Evolutionary conservation across 2,888 invertebrate genomes (phyloP).

Genomic region (Omphaloscelis lunosa): DNA sequence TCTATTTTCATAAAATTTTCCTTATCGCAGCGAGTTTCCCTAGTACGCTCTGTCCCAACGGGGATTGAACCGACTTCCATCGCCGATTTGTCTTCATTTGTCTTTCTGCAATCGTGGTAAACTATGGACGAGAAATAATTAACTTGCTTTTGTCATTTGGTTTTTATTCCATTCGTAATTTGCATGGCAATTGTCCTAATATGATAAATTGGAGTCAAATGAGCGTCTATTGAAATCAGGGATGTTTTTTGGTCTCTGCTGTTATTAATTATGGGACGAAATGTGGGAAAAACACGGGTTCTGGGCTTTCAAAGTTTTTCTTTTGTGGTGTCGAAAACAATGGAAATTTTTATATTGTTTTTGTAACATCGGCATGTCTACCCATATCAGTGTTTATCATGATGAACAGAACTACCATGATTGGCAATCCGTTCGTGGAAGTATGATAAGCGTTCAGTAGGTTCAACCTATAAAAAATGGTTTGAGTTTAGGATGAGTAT

Average conservation of each 20-base stretch:
- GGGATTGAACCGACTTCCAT: conserved; percentile 57
- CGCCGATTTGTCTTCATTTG: conserved; percentile 70
- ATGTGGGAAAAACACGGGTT: conserved; percentile 35
- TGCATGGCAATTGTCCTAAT: conserved; percentile 55
- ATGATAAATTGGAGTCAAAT: conserved; percentile 54
- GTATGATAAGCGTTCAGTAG: neutral
- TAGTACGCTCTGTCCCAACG: conserved; percentile 51
- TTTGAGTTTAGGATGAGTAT: no score
- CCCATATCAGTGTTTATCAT: neutral
- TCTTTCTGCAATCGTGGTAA: conserved; percentile 57
- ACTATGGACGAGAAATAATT: conserved; percentile 68
- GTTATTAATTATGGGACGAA: conserved; percentile 40
- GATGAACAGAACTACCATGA: neutral
- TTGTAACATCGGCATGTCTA: neutral
- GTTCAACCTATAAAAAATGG: neutral
- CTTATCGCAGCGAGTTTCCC: conserved; percentile 23
- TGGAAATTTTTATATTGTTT: neutral
- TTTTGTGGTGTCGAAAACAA: conserved; percentile 19
- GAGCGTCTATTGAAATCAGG: conserved; percentile 47
- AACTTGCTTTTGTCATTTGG: conserved; percentile 59
- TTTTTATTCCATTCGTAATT: conserved; percentile 60
- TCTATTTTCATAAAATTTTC: conserved; percentile 11
- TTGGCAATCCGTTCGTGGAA: neutral
- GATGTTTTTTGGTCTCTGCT: conserved; percentile 35
- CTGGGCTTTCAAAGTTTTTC: conserved; percentile 2